A percentile compares a stretch with the other conserved stretches of the same genome.
These are phyloP conservation scores for Verasper variegatus DNA, from an alignment of 2,113 vertebrate genomes.

Conservation along the genomic window DNA sequence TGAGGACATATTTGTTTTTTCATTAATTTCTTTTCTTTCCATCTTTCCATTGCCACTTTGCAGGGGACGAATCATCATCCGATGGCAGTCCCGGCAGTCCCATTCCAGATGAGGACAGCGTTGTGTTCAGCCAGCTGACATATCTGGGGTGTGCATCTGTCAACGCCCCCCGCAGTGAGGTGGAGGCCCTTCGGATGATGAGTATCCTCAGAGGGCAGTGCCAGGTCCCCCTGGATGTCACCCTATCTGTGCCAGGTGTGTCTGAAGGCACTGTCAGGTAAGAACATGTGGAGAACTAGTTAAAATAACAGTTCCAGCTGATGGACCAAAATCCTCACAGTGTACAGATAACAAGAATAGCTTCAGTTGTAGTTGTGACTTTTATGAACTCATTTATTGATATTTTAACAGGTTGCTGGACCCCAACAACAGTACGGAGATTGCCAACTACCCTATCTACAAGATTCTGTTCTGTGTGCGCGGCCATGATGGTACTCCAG, in stretches of 20 bases:
- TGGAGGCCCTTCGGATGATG: slow-evolving; percentile 98
- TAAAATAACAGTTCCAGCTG: background rate
- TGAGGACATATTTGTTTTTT: background rate
- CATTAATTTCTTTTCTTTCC: background rate
- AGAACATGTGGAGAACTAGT: slow-evolving; percentile 13
- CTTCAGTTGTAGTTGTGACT: background rate
- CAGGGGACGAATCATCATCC: slow-evolving; percentile 78
- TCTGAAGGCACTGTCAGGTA: slow-evolving; percentile 98
- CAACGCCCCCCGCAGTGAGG: slow-evolving; percentile 96
- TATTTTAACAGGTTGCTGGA: slow-evolving; percentile 89
- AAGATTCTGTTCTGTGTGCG: slow-evolving; percentile 99
- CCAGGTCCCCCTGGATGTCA: slow-evolving; percentile 93
- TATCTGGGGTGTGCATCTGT: slow-evolving; percentile 97
- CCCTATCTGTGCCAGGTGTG: slow-evolving; percentile 95
- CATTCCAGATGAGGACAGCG: slow-evolving; percentile 93
- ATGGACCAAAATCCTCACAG: background rate
- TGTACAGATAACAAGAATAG: background rate
- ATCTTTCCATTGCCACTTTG: background rate
- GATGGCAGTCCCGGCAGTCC: slow-evolving; percentile 89
- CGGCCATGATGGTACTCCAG: slow-evolving; percentile 94
- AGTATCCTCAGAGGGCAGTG: slow-evolving; percentile 94
- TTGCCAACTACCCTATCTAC: slow-evolving; percentile 98
- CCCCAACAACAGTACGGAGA: slow-evolving; percentile 93
- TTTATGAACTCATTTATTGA: background rate
- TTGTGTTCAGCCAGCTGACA: slow-evolving; percentile 97